Base-by-base conservation (phyloP, 2,113 vertebrate species). In the Halcyon senegalensis region DNA sequence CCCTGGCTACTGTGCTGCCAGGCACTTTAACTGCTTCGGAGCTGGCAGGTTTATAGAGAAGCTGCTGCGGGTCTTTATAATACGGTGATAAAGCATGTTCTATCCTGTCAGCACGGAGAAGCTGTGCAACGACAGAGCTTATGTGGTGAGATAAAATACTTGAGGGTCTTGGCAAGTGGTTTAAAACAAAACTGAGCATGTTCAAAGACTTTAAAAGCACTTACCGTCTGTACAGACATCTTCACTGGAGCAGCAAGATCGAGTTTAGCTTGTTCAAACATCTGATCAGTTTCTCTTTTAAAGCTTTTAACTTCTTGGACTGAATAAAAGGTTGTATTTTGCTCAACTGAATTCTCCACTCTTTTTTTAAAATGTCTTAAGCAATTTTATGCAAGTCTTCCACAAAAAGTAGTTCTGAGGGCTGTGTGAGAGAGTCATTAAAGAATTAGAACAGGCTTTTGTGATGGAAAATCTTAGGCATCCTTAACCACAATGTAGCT, bases 391-490 rank as follows among this genome's bases (percentile, higher is more conserved):
- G 28, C 48, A 76, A 76, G 53, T 73, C 43, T 56, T 80, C 25
- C 37, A 59, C 53, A 53, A 85, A 80, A 96, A 74, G 62, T 73
- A 56, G 21, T 87, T 89, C 58, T 79, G 89, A 89, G 50, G 58
- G 2, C 3, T n/a, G n/a, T 72, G 53, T 75, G 66, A 68, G 59
- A 51, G 64, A 73, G 75, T 84, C 55, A 25, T n/a, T 80, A 39
- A 88, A 77, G 51, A 90, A 87, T 90, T 76, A 59, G 37, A 66
- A 50, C 8, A 33, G n/a, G 6, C 55, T 91, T 37, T 56, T 51
- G 28, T 63, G 43, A 74, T 78, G 93, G 93, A 94, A 94, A 94
- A 74, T 56, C 37, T 88, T 92, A 90, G 75, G 37, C 63, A 78
- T 80, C 56, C 64, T 77, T 91, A 80, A 83, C 63, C 82, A 30